A percentile compares a stretch with the other conserved stretches of the same genome.
phyloP scores from a whole-genome alignment of 1,140 invertebrate genomes.

The Sesamia nonagrioides region DNA sequence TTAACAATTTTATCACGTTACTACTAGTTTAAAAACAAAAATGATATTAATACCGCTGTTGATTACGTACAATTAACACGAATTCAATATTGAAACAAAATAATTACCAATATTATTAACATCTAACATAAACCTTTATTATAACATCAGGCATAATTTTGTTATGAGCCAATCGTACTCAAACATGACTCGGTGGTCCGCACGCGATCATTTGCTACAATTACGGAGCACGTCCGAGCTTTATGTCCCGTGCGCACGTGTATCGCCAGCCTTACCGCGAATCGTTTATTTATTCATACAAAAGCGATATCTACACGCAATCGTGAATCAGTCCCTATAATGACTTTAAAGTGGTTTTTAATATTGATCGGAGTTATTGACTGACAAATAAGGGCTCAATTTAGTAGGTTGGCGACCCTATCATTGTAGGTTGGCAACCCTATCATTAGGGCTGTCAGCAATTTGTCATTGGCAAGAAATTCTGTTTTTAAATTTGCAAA shows the following conservation, averaged over 20 bases:
- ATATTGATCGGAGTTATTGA: constrained; percentile 47
- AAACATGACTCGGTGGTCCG: constrained; percentile 26
- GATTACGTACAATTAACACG: constrained; percentile 15
- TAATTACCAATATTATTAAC: constrained; percentile 7
- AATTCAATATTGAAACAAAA: constrained; percentile 2
- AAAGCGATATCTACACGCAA: constrained; percentile 50
- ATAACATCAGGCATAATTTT: constrained; percentile 40
- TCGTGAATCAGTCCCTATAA: constrained; percentile 45
- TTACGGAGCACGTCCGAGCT: constrained; percentile 43
- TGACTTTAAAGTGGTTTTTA: constrained; percentile 48
- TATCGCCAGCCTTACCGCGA: constrained; percentile 42
- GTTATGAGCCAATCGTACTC: constrained; percentile 44
- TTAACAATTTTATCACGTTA: no score
- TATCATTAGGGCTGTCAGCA: neutral
- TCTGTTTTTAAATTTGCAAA: neutral
- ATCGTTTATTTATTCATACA: constrained; percentile 49
- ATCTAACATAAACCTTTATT: constrained; percentile 37
- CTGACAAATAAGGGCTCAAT: constrained; percentile 17
- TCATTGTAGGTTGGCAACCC: neutral
- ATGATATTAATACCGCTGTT: neutral
- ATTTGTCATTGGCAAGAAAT: neutral
- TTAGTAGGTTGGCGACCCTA: no score
- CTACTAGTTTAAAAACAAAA: no score
- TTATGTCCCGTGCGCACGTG: constrained; percentile 42
- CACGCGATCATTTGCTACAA: constrained; percentile 50